Base-by-base conservation (phyloP, 2,888 invertebrate genomes). In the Mimumesa dahlbomi region DNA sequence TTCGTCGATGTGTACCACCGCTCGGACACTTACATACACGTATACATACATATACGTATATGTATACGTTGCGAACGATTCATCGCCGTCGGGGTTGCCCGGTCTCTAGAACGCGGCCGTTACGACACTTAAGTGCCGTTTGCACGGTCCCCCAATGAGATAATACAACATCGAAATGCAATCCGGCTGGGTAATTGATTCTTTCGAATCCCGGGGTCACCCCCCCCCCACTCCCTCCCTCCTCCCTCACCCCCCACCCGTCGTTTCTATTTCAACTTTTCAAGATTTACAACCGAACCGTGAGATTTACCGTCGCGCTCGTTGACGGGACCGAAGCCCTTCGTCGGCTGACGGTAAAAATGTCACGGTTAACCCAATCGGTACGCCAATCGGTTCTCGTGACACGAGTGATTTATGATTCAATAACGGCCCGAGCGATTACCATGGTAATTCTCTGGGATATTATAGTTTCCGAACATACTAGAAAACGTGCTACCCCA, bases 331-430 rank as follows among this genome's bases (percentile, higher is more conserved):
- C 11, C 16, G 31, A 18, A n/a, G n/a, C n/a, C n/a, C n/a, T n/a
- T n/a, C n/a, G n/a, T n/a, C n/a, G n/a, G n/a, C n/a, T n/a, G n/a
- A n/a, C n/a, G n/a, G n/a, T n/a, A n/a, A n/a, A n/a, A n/a, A n/a
- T n/a, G n/a, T n/a, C n/a, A n/a, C n/a, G n/a, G n/a, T n/a, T n/a
- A n/a, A n/a, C n/a, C n/a, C n/a, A n/a, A n/a, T n/a, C n/a, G n/a
- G n/a, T n/a, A n/a, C n/a, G n/a, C n/a, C n/a, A n/a, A n/a, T n/a
- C n/a, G n/a, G n/a, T n/a, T n/a, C n/a, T n/a, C n/a, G n/a, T n/a
- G n/a, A n/a, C n/a, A n/a, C n/a, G n/a, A n/a, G n/a, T n/a, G 70
- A 70, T 71, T 71, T 63, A 63, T 42, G 70, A 36, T 16, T 31
- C 48, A 43, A 57, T 70, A 57, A 56, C 56, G 50, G 19, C 45